Evolutionary conservation across 2,113 vertebrate species (phyloP), one percentile per base, ranked within the genome.

Genomic region (Vulpes lagopus): DNA sequence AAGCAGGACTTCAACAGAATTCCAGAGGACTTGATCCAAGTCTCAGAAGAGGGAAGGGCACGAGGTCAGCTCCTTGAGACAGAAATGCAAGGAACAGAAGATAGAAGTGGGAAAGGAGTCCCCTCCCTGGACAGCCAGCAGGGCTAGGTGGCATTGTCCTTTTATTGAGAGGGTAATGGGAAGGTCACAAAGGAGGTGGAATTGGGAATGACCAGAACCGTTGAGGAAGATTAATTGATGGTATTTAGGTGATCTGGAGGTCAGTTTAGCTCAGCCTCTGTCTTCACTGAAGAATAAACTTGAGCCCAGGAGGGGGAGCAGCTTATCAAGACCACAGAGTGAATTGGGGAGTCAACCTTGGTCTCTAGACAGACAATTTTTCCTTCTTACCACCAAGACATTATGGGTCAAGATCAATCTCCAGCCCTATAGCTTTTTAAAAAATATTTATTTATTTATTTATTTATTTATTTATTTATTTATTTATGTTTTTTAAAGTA

Each of bases 1-100:
- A 64, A 93, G 84, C 11, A 0, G 55, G 6, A 87, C 95, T 95
- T 60, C 69, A 43, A 9, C 14, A 35, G 67, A n/a, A 69, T 35
- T 35, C 67, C 67, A 89, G 91, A 94, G 38, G 51, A 87, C 64
- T 76, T 57, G 57, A 30, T 91, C 22, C 69, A 87, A 60, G 88
- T 55, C 57, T 16, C 10, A 2, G 55, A 73, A 87, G 35, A n/a
- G 15, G 35, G 43, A 14, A 89, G 76, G 84, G 53, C 22, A n/a
- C 1, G 60, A 60, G 81, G 38, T 25, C 22, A 57, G 64, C 38
- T 69, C 25, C 19, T 0, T 60, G 59, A 57, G 59, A 22, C 60
- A 91, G 55, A 82, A 57, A 80, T 10, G 16, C 11, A 78, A 35
- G 25, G 22, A 89, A 9, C 4, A 6, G 49, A 78, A 43, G 8